Evolutionary conservation across 1,140 invertebrate genomes (phyloP), one percentile per base, ranked within the genome.

Genomic region (Drosophila mauritiana): DNA sequence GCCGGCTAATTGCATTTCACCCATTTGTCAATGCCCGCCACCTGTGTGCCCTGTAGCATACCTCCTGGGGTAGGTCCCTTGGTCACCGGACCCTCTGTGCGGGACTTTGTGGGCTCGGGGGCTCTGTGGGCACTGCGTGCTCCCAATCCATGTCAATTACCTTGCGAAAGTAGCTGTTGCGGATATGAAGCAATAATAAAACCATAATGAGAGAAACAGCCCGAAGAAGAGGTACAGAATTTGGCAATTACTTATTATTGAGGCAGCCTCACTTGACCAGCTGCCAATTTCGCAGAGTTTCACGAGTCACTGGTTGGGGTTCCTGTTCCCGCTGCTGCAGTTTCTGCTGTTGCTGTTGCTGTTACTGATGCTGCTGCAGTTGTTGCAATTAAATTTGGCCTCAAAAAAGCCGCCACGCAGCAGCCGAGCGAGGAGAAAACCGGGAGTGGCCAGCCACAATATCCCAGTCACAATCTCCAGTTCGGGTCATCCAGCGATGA

Each of bases 361-460:
- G 37, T 22, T 22, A 3, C 10, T 49, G 65, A 27, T 31, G 62
- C 48, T 73, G 67, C 49, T 63, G 76, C 81, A 80, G 83, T 84
- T 84, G 70, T 80, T 42, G 82, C 82, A 82, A 86, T 86, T 86
- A 86, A 86, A 88, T 86, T 86, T 86, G 83, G 82, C 82, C 82
- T 86, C 82, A 86, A 88, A 86, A 80, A 79, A 70, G 53, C 37
- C 56, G 43, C 61, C 56, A 36, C 46, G 64, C 40, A 43, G 67
- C 72, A 65, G 51, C 58, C 22, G 46, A 53, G 56, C 15, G 48
- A 57, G 52, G 64, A 63, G 61, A 75, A 75, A 75, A 65, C 46
- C 72, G 56, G 73, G 45, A 51, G 27, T 51, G 36, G 51, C 36
- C 17, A 22, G 34, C 13, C 34, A 31, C 36, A 75, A 8, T 8